These are phyloP conservation scores for Eumeta japonica DNA, from an alignment of 1,140 invertebrate genomes.

Conservation along the genomic window DNA sequence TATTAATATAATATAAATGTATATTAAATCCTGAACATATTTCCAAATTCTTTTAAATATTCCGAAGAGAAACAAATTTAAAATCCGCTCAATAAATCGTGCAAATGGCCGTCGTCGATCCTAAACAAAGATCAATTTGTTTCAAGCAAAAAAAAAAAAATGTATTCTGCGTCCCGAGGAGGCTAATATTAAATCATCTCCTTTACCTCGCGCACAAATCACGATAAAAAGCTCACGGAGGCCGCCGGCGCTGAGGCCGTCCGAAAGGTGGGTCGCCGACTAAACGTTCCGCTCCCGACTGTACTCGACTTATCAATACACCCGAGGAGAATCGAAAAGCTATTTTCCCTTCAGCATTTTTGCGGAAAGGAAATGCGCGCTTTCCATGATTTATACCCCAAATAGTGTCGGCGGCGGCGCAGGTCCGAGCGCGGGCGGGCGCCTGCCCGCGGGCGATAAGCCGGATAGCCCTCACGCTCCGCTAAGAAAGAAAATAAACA, in stretches of 20 bases:
- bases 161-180: too few relatives aligned
- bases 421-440: slow-evolving; percentile 33
- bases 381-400: slow-evolving; percentile 51
- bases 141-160: too few relatives aligned
- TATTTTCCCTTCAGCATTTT: slow-evolving; percentile 35
- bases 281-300: too few relatives aligned
- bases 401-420: slow-evolving; percentile 42
- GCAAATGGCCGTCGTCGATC: too few relatives aligned
- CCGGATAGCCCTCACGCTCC: slow-evolving; percentile 30
- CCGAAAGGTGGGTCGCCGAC: too few relatives aligned
- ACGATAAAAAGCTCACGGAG: too few relatives aligned
- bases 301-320: slow-evolving; percentile 29
- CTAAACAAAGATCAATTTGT: too few relatives aligned
- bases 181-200: too few relatives aligned
- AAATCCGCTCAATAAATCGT: too few relatives aligned
- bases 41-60: slow-evolving; percentile 35
- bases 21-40: slow-evolving; percentile 19
- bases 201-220: too few relatives aligned
- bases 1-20: too few relatives aligned
- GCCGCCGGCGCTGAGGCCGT: too few relatives aligned
- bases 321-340: slow-evolving; percentile 28
- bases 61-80: slow-evolving; percentile 14
- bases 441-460: slow-evolving; percentile 48
- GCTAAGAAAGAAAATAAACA: slow-evolving; percentile 51
- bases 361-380: slow-evolving; percentile 51